phyloP scores from a whole-genome alignment of 2,113 vertebrate genomes.

The Hippocampus mohnikei region DNA sequence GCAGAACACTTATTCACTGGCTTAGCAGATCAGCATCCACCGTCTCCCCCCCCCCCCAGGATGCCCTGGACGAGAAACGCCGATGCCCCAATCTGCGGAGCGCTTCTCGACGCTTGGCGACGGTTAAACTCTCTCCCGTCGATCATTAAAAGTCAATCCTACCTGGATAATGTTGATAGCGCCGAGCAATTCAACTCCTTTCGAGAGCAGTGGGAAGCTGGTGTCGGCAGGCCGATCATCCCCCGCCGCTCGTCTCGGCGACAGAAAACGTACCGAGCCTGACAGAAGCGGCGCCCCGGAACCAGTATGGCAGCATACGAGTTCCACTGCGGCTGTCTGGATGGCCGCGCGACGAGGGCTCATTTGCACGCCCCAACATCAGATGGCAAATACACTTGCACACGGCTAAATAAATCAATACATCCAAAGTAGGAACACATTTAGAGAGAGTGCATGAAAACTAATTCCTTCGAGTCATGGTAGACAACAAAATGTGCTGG shows the following conservation, averaged over 20 bases:
- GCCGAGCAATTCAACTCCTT: conserved; percentile 43
- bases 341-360: conserved; percentile 9
- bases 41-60: conserved; percentile 10
- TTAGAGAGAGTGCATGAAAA: too few species aligned
- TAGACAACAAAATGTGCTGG: too few species aligned
- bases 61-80: conserved; percentile 12
- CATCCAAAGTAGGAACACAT: too few species aligned
- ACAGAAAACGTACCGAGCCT: conserved; percentile 36
- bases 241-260: conserved; percentile 28
- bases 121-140: background rate
- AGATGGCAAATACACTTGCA: background rate
- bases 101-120: background rate
- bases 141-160: background rate
- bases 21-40: conserved; percentile 40
- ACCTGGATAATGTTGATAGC: conserved; percentile 47
- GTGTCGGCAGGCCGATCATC: conserved; percentile 48
- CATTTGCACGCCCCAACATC: background rate
- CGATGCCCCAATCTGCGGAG: background rate
- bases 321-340: conserved; percentile 62
- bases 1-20: conserved; percentile 36
- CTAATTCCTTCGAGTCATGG: too few species aligned
- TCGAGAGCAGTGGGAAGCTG: conserved; percentile 8
- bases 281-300: conserved; percentile 52
- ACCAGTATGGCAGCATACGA: conserved; percentile 44
- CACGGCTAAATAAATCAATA: background rate